Evolutionary conservation across 2,113 vertebrate genomes (phyloP), one percentile per base, ranked within the genome.

Genomic region (Oceanodroma tethys): DNA sequence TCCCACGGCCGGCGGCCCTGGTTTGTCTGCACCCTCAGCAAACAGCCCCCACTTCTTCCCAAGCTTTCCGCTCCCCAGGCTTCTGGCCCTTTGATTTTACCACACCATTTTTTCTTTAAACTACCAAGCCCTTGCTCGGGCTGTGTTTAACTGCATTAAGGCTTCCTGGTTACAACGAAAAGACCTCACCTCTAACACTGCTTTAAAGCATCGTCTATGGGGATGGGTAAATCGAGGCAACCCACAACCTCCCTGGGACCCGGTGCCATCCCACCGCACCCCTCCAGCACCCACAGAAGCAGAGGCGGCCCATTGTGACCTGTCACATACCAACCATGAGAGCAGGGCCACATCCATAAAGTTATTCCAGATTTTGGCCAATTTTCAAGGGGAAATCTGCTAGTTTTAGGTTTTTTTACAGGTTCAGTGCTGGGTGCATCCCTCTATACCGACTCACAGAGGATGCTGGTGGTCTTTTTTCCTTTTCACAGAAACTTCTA

Each of bases 401-500:
- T 5, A 12, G 6, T 18, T 87, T 56, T 43, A n/a, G 30, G 0
- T 2, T 21, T n/a, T 63, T 73, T 93, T 53, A n/a, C 7, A 27
- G n/a, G 20, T 66, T 15, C 13, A 10, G 22, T 0, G 2, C 32
- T 10, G 8, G 23, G 3, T 45, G 4, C 40, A 73, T 12, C 45
- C 29, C 10, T 48, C 34, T 45, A 1, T 29, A 29, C 10, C 7
- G 11, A 5, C 27, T 65, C 47, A 11, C 9, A 47, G n/a, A 47
- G 21, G 13, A 38, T 5, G 8, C 22, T 34, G 2, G 9, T 9
- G 78, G 40, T 80, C 66, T 62, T 90, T 53, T 53, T n/a, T 25
- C 18, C 36, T 90, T 95, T 88, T 36, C 26, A 43, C 65, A 81
- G 73, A 84, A 90, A 50, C 25, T 53, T 92, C 40, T 40, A 80